Base-by-base conservation (phyloP, 2,888 invertebrate genomes). In the Pterobdella sp. region DNA sequence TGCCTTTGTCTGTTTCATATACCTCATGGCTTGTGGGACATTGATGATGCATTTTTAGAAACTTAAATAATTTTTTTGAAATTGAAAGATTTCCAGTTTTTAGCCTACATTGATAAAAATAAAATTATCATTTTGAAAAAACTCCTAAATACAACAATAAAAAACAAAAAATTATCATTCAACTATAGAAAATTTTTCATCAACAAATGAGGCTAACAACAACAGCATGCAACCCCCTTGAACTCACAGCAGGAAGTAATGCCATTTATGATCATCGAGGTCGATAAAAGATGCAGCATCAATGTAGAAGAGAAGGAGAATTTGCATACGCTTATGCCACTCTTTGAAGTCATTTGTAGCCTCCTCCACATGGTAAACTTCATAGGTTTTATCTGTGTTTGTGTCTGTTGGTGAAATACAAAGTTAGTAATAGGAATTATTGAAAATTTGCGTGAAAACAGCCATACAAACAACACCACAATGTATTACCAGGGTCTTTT, bases 231-330 rank as follows among this genome's bases (percentile, higher is more conserved):
- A 65, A 69, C 22, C 22, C 35, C 31, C 71, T 63, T 18, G 22
- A 52, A 79, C 81, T 78, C 78, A 84, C 83, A 84, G 49, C n/a
- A 83, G 73, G 76, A 80, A 84, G 75, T 79, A 82, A 14, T 74
- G 76, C 96, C 97, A 98, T 78, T 90, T 89, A 22, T 90, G 89
- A 86, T 98, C 97, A 82, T 92, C 91, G 1, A 90, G 87, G 84
- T 96, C 95, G 78, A 98, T 92, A 81, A 90, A 94, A 49, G 91
- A 92, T 0, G 94, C 95, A 22, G 93, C 95, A 86, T 98, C 97
- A 78, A 98, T 93, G 84, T 90, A 97, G 91, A 93, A 96, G 74
- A 95, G 85, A 14, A 96, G 87, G 94, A 78, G 92, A 0, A 93
- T 92, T 85, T 96, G 94, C 78, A 96, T 86, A 72, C 91, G 87